Conservation (phyloP, 2,113 vertebrate genomes). For the Catharus minimus region DNA sequence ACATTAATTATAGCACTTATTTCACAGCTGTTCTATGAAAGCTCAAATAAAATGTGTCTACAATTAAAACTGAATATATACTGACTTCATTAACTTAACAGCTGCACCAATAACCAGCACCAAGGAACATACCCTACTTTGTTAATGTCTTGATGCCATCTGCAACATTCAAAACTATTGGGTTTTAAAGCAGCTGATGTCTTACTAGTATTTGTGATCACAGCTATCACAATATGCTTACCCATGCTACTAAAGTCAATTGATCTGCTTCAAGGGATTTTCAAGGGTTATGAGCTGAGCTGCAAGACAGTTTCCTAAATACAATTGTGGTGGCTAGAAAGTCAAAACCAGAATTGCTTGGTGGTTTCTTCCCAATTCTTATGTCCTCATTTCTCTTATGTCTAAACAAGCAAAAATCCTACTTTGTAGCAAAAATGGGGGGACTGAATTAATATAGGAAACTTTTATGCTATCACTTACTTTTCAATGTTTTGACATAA, state of each 20-base stretch:
- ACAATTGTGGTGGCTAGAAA: background rate
- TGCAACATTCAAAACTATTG: slow-evolving; percentile 32
- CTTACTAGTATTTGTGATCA: background rate
- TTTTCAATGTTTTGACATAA: background rate
- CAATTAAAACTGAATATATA: slow-evolving; percentile 65
- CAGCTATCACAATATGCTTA: background rate
- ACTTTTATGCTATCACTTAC: background rate
- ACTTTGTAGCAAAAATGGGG: background rate
- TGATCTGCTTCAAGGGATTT: background rate
- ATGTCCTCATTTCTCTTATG: background rate
- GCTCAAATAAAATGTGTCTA: slow-evolving; percentile 65
- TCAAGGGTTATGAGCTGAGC: background rate
- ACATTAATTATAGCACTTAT: slow-evolving; percentile 47
- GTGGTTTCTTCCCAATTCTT: background rate
- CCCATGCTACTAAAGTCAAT: background rate
- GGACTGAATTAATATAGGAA: background rate
- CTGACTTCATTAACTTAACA: slow-evolving; percentile 71
- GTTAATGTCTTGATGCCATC: slow-evolving; percentile 36
- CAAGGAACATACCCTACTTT: slow-evolving; percentile 30
- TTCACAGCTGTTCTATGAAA: slow-evolving; percentile 59
- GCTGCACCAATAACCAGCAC: slow-evolving; percentile 60
- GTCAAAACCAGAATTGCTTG: background rate
- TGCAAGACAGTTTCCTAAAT: background rate
- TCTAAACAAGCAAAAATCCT: background rate
- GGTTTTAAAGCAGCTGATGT: background rate